Percentiles rank a stretch among this genome's conserved stretches.
phyloP scores from a whole-genome alignment of 2,797 vertebrate species.

The Champsocephalus esox region DNA sequence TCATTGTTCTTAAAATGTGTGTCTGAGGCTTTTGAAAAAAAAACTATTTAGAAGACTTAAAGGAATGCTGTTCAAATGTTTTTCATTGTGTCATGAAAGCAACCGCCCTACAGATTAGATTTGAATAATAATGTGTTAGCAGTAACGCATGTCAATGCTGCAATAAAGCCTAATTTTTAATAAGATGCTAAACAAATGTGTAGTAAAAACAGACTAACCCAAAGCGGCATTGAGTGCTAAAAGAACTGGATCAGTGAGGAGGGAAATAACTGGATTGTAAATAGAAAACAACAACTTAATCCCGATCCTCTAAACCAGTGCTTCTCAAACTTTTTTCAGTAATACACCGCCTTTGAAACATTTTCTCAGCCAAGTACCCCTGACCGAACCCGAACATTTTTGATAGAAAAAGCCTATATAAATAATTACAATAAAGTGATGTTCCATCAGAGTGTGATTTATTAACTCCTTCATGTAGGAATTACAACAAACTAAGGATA shows the following conservation, averaged over 20 bases:
- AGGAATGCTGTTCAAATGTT: neutral
- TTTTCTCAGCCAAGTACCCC: no score
- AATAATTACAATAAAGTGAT: no score
- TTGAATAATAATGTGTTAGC: neutral
- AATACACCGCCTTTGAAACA: neutral
- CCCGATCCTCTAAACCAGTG: conserved; percentile 37
- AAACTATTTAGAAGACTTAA: neutral
- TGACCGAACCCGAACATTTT: no score
- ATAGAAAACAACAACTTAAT: conserved; percentile 56
- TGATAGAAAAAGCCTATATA: no score
- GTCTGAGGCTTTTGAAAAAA: neutral
- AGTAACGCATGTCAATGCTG: neutral
- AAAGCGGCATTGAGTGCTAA: neutral
- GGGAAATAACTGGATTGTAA: conserved; percentile 36
- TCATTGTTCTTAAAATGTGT: neutral
- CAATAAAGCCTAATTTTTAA: neutral
- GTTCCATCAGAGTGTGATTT: no score
- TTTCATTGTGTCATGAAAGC: neutral
- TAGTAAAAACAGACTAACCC: neutral
- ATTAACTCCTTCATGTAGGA: no score
- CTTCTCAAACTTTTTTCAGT: no score
- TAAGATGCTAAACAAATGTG: neutral
- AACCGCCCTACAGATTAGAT: neutral
- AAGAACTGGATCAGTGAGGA: conserved; percentile 27
- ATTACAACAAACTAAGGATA: no score